Evolutionary conservation across 1,140 invertebrate species (phyloP), one percentile per base, ranked within the genome.

Genomic region (Ditylenchus dipsaci): DNA sequence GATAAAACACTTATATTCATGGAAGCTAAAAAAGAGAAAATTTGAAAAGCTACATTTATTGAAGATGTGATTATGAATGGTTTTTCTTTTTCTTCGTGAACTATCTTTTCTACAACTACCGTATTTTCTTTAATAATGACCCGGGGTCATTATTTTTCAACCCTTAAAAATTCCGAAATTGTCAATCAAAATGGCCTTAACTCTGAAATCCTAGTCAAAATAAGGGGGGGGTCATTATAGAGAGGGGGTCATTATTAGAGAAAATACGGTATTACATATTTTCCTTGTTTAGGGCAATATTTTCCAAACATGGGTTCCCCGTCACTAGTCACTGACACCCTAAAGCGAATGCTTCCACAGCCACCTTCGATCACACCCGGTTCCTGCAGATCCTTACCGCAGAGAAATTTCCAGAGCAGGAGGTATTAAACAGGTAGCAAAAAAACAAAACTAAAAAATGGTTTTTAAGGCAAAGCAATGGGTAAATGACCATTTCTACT

Each of bases 401-500:
- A 23, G 1, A 66, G 19, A 67, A 71, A 5, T 79, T 79, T 49
- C 63, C 63, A n/a, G 78, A 79, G 56, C 26, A 43, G 5, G 73
- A 78, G 29, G 33, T 38, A 38, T 5, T 38, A 38, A 38, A 38
- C 11, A 38, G 3, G n/a, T n/a, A n/a, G n/a, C n/a, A 11, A 38
- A 38, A 38, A 38, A 38, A 38, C 33, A 38, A 38, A n/a, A n/a
- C n/a, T n/a, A n/a, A n/a, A 3, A 38, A 38, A 11, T 38, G 11
- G 33, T 5, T 11, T 38, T 38, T 38, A 5, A 38, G 33, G 78
- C 79, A 15, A 69, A 70, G 27, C 23, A 56, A 45, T 79, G 76
- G 73, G 53, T 81, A 17, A 38, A 72, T 33, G 72, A 75, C 30
- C 79, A 80, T 53, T 79, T 82, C 57, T 69, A 69, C 47, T 60